Base-by-base conservation (phyloP, 2,113 vertebrate species). In the Cercocebus atys region DNA sequence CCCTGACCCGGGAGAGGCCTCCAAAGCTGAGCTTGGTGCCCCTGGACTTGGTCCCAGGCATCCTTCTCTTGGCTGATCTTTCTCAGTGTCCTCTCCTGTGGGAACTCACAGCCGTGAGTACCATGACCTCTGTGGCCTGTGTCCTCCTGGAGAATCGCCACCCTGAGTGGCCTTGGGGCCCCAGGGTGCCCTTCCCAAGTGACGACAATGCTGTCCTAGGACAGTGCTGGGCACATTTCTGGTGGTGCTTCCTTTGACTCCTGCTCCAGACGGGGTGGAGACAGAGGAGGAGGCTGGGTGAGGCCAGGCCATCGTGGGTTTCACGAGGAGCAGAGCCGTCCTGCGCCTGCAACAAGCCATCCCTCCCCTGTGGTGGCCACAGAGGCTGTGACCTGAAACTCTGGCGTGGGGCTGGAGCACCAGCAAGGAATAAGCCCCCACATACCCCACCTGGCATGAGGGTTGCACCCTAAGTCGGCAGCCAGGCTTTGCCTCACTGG, bases 31-130 rank as follows among this genome's bases (percentile, higher is more conserved):
- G 4, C 73, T 52, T 17, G 64, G 52, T 4, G 2, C 38, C 75
- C 20, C 30, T 1, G 0, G 30, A n/a, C 14, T 35, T 8, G 3
- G 17, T 25, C 25, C 27, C 43, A 40, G 1, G 7, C 27, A 3
- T 0, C 16, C 4, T 50, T 47, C 14, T 11, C 66, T 27, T 17
- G 8, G 3, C 22, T 4, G 43, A n/a, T 66, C 5, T 35, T 70
- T 35, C 66, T 38, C 12, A 6, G 20, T 16, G 8, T 72, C 23
- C 68, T 79, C 23, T 22, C 30, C 16, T 35, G 45, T 32, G 4
- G 45, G 3, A 79, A 50, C 10, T 22, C 17, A 47, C 10, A 79
- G 76, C 47, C 3, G 1, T 12, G 10, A 11, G 5, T 9, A n/a
- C 47, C 43, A 17, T 0, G 1, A 47, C 75, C 38, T 38, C 20